phyloP scores from a whole-genome alignment of 1,140 invertebrate species.

The Zaprionus davidi region DNA sequence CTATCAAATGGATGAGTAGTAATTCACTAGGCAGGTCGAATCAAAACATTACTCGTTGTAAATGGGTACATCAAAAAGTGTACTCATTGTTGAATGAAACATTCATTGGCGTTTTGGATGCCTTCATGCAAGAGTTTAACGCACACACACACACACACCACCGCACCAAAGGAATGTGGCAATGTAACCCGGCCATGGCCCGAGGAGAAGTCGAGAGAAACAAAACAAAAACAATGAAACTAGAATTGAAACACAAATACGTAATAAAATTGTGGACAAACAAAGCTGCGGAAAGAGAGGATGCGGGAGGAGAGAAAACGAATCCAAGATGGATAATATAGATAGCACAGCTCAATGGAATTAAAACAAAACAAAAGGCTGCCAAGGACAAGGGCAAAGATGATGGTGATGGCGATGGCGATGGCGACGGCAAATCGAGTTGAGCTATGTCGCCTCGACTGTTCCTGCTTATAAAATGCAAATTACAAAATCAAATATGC shows the following conservation, averaged over 20 bases:
- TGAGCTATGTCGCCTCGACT: conserved; percentile 34
- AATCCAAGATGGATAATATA: conserved; percentile 55
- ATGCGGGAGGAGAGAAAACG: conserved; percentile 4
- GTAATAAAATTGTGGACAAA: conserved; percentile 51
- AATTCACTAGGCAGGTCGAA: too few species aligned
- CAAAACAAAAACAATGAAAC: conserved; percentile 26
- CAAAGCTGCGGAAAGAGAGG: conserved; percentile 12
- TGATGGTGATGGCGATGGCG: not conserved
- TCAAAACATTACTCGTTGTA: too few species aligned
- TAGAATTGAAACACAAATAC: conserved; percentile 46
- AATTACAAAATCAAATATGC: conserved; percentile 78
- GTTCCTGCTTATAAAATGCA: conserved; percentile 73
- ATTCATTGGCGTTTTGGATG: too few species aligned
- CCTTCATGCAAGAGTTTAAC: too few species aligned
- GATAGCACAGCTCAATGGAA: conserved; percentile 67
- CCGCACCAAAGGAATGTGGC: conserved; percentile 14
- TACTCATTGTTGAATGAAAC: too few species aligned
- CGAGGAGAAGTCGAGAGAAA: conserved; percentile 21
- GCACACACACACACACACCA: conserved; percentile 1
- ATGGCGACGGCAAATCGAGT: conserved; percentile 31
- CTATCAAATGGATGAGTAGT: too few species aligned
- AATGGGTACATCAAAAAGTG: too few species aligned
- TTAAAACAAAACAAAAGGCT: conserved; percentile 76
- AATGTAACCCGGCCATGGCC: conserved; percentile 36
- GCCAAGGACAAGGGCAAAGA: conserved; percentile 36